Evolutionary conservation across 2,888 invertebrate species (phyloP).

Genomic region (Celastrina argiolus): DNA sequence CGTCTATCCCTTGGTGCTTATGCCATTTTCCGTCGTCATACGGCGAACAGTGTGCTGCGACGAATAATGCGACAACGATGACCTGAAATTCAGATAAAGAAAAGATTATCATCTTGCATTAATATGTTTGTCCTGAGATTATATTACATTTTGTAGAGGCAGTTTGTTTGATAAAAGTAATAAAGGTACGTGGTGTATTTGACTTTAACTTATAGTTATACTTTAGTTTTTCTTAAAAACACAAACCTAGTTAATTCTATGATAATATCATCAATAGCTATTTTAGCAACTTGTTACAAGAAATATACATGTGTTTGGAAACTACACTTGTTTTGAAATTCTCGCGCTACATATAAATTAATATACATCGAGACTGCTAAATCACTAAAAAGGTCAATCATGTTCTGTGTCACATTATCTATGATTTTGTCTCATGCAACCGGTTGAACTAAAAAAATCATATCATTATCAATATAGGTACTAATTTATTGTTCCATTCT

Average conservation of each 20-base stretch:
- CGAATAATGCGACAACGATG: constrained; percentile 44
- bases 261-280: no score
- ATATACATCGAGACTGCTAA: neutral
- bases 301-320: no score
- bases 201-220: no score
- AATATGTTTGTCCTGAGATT: neutral
- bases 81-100: constrained; percentile 45
- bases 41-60: constrained; percentile 49
- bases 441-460: neutral
- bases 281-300: no score
- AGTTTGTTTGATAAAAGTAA: no score
- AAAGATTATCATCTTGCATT: neutral
- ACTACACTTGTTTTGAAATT: neutral
- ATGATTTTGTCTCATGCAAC: constrained; percentile 1
- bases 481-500: no score
- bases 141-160: no score
- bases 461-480: neutral
- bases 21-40: constrained; percentile 55
- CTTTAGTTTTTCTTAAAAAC: no score
- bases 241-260: no score
- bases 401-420: no score
- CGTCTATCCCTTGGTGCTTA: constrained; percentile 53
- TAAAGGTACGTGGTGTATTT: no score
- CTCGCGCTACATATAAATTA: neutral
- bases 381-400: constrained; percentile 10